These are phyloP conservation scores for Platycheirus albimanus DNA, from an alignment of 2,888 invertebrate genomes.

Conservation along the genomic window DNA sequence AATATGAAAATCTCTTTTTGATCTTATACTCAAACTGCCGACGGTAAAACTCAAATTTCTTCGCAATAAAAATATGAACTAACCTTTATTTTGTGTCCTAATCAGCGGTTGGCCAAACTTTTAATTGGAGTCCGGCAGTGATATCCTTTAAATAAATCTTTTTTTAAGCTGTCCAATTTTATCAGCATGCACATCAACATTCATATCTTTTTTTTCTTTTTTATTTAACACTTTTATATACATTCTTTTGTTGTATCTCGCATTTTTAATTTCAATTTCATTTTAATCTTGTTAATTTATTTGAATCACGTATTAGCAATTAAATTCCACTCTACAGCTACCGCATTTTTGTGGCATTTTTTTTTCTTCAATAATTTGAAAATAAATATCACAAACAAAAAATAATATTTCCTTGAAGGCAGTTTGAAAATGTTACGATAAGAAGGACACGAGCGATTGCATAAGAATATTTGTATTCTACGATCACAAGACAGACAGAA, in stretches of 20 bases:
- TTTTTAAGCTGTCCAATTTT: constrained; percentile 16
- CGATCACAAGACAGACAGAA: no score
- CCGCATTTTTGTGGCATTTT: constrained; percentile 17
- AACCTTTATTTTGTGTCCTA: neutral
- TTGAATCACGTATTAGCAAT: constrained; percentile 46
- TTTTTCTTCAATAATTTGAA: constrained; percentile 42
- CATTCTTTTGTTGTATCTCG: constrained; percentile 37
- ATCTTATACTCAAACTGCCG: constrained; percentile 4
- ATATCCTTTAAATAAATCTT: constrained; percentile 41
- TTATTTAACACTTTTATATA: constrained; percentile 47
- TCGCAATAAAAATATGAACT: neutral
- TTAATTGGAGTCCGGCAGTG: neutral
- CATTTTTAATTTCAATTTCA: constrained; percentile 45
- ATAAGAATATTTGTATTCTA: constrained; percentile 3
- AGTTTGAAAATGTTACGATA: constrained; percentile 47
- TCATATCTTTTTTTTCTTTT: constrained; percentile 19
- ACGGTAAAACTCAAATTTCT: neutral
- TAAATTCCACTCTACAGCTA: constrained; percentile 21
- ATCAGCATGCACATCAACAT: constrained; percentile 10
- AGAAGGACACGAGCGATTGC: constrained; percentile 15
- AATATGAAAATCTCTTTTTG: no score
- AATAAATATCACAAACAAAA: constrained; percentile 65
- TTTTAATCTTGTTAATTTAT: constrained; percentile 40
- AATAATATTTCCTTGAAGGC: constrained; percentile 6
- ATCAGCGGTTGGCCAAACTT: neutral